These are phyloP conservation scores for Bombus confusus DNA, from an alignment of 1,140 invertebrate species.

Conservation along the genomic window DNA sequence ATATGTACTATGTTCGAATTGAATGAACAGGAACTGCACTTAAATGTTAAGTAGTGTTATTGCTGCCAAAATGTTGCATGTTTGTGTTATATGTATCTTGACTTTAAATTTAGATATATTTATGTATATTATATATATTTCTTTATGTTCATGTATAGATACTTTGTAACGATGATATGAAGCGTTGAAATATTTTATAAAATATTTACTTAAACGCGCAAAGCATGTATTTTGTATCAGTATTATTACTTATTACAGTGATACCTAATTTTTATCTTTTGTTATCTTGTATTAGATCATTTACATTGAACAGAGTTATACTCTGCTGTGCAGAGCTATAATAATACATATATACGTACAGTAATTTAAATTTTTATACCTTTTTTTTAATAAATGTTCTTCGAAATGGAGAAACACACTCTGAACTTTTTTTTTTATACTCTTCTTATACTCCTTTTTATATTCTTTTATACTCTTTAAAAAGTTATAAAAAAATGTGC, in stretches of 20 bases:
- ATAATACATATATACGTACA: background rate
- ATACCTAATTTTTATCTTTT: too few relatives aligned
- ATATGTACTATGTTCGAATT: background rate
- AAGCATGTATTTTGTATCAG: too few relatives aligned
- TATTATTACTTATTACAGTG: background rate
- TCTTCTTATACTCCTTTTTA: too few relatives aligned
- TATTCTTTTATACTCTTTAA: too few relatives aligned
- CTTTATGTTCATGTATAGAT: background rate
- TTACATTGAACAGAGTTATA: too few relatives aligned
- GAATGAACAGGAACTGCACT: background rate
- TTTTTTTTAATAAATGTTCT: conserved; percentile 61
- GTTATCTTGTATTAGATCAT: too few relatives aligned
- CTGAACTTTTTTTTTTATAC: background rate
- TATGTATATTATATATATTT: background rate
- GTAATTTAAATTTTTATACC: conserved; percentile 27
- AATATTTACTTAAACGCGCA: background rate
- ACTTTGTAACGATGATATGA: background rate
- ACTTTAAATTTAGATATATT: background rate
- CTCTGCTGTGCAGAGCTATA: too few relatives aligned
- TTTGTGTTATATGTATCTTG: background rate
- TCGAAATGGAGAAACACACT: background rate
- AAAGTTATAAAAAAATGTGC: background rate
- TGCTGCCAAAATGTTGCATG: background rate
- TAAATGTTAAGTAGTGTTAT: background rate
- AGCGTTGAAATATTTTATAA: too few relatives aligned